These are phyloP conservation scores for Rosalia funebris DNA, from an alignment of 2,888 invertebrate genomes.

Conservation along the genomic window DNA sequence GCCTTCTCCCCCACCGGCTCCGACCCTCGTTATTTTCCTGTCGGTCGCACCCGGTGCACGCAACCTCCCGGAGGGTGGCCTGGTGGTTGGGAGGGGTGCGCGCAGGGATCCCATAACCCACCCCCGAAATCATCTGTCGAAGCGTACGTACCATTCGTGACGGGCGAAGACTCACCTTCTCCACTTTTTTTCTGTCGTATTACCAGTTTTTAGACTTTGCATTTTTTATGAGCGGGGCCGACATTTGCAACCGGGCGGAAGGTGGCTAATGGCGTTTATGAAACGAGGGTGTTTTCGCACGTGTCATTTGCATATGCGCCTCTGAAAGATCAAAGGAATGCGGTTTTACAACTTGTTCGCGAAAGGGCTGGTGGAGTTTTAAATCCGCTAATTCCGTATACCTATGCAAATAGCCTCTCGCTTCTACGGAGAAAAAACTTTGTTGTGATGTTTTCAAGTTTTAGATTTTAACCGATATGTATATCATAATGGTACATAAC, in stretches of 20 bases:
- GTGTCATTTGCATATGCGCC: slow-evolving; percentile 41
- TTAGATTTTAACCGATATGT: too few relatives aligned
- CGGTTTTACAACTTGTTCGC: slow-evolving; percentile 17
- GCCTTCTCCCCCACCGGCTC: slow-evolving; percentile 28
- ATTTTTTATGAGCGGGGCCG: slow-evolving; percentile 22
- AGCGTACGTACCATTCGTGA: slow-evolving; percentile 45
- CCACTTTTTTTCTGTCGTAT: slow-evolving; percentile 21
- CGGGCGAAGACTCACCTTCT: slow-evolving; percentile 15
- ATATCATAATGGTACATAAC: too few relatives aligned
- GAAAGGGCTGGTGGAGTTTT: slow-evolving; percentile 16
- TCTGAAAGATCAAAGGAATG: slow-evolving; percentile 39
- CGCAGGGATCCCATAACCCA: slow-evolving; percentile 34
- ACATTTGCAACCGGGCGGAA: slow-evolving; percentile 7
- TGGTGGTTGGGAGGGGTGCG: slow-evolving; percentile 34
- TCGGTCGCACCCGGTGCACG: slow-evolving; percentile 62
- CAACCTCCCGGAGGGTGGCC: slow-evolving; percentile 47
- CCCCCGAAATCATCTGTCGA: slow-evolving; percentile 54
- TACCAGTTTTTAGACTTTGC: slow-evolving; percentile 32
- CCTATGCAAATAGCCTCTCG: neutral
- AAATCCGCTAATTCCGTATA: slow-evolving; percentile 9
- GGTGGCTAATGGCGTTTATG: slow-evolving; percentile 22
- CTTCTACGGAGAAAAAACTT: too few relatives aligned
- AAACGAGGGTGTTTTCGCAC: slow-evolving; percentile 27
- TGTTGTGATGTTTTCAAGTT: too few relatives aligned
- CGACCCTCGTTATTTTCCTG: slow-evolving; percentile 61